Evolutionary conservation across 2,113 vertebrate genomes (phyloP), one percentile per base, ranked within the genome.

Genomic region (Microcebus murinus): DNA sequence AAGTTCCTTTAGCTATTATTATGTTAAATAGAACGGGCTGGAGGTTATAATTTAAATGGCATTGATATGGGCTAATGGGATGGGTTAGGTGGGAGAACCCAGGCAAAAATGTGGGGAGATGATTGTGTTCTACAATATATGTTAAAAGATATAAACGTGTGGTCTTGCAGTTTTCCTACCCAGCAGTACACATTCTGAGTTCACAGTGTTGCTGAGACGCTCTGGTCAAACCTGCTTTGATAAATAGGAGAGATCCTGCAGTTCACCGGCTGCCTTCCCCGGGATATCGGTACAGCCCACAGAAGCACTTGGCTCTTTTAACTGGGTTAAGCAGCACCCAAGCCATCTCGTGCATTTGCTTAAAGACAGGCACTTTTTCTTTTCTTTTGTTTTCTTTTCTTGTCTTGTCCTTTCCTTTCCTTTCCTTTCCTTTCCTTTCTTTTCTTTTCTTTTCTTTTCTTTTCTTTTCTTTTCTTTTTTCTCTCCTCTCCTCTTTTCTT

Each of bases 21-120:
- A 71, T 87, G 45, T 70, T 94, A 4, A 23, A 91, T 57, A 71
- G 87, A 96, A 82, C 52, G 80, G 59, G 27, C 77, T 57, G 34
- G 73, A 96, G 48, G 86, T 86, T 45, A 34, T 84, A 73, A 86
- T 94, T 76, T 61, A 76, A 85, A 55, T 63, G 42, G 67, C 57
- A 74, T 9, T 70, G 50, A 61, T 36, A 21, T 36, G 55, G 57
- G 57, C 23, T 63, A 29, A 27, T 20, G 5, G 15, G 27, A 29
- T 3, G 0, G 18, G 31, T 0, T 23, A 8, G 2, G 50, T 52
- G 50, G 65, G 2, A 68, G 29, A 48, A 71, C 36, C 57, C 18
- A 59, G 52, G 55, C 29, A 25, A 42, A 92, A 61, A 89, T 2
- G 88, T 50, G 86, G 42, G 67, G 9, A 87, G 91, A 83, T 17